Percentiles rank a stretch among this genome's conserved stretches.
Evolutionary conservation across 2,888 invertebrate genomes (phyloP).

Genomic region (Cataglyphis albicans): DNA sequence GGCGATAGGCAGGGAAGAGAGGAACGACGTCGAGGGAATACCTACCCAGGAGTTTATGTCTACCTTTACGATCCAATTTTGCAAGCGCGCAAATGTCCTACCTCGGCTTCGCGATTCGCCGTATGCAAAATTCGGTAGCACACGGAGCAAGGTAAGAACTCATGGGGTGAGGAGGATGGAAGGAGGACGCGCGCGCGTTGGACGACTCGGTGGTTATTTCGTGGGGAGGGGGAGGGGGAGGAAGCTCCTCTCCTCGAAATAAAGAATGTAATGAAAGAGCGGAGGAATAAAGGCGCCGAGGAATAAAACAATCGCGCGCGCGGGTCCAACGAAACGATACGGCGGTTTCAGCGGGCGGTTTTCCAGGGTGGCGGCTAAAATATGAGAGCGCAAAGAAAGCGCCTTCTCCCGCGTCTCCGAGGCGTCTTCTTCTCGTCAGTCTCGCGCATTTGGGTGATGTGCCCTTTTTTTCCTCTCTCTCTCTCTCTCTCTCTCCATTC

Average conservation of each 20-base stretch:
- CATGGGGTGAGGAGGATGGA: too few relatives aligned
- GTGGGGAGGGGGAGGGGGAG: too few relatives aligned
- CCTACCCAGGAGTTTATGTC: constrained; percentile 57
- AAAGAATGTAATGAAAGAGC: constrained; percentile 40
- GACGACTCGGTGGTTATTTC: too few relatives aligned
- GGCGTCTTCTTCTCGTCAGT: constrained; percentile 31
- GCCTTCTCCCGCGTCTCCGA: constrained; percentile 33
- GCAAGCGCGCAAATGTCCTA: constrained; percentile 59
- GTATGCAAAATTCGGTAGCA: constrained; percentile 69
- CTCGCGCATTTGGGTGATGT: constrained; percentile 54
- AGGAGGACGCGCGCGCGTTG: too few relatives aligned
- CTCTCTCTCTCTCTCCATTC: constrained; percentile 27
- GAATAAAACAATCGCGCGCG: constrained; percentile 52
- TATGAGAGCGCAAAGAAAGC: constrained; percentile 27
- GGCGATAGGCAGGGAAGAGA: constrained; percentile 30
- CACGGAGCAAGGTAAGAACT: too few relatives aligned
- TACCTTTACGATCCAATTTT: constrained; percentile 71
- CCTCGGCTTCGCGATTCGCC: constrained; percentile 56
- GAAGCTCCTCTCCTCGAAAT: constrained; percentile 8
- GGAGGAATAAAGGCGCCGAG: constrained; percentile 43
- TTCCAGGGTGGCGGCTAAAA: constrained; percentile 23
- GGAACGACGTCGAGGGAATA: constrained; percentile 43
- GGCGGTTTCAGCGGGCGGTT: not conserved
- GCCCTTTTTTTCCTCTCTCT: constrained; percentile 13
- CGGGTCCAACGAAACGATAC: constrained; percentile 37